Base-by-base conservation (phyloP, 1,140 invertebrate genomes). In the Leptinotarsa defecta region DNA sequence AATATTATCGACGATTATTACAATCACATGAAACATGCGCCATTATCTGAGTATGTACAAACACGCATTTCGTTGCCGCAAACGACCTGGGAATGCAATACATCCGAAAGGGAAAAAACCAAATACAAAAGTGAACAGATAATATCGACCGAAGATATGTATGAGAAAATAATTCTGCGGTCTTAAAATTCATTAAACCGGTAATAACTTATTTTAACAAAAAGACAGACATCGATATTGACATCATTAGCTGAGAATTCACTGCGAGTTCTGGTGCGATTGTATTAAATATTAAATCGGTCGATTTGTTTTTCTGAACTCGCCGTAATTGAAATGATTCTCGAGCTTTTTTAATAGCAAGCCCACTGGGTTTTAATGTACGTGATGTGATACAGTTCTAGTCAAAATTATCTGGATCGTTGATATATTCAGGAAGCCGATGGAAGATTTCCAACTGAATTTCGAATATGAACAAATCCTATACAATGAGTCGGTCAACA, bases 151-250 rank as follows among this genome's bases (percentile, higher is more conserved):
- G 4, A 22, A 74, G 77, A 80, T 80, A 79, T 76, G 80, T 80
- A 81, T 81, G 80, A 80, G 80, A 81, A 81, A 81, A 80, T 81
- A 77, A 79, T 78, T 76, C 76, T 64, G 62, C 71, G 65, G 68
- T 74, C 73, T 74, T 74, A 80, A 76, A 77, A 81, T 80, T 79
- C 79, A 81, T 77, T 77, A 80, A 81, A 80, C 77, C 78, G 78
- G 78, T 81, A 81, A 81, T 81, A 77, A 79, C 80, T 81, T 81
- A 81, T 81, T 81, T 81, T 77, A 74, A 67, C 67, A 81, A 80
- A 81, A 80, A 73, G 71, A 61, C 73, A 71, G 65, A 73, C 73
- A 74, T 78, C 77, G 77, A 78, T 80, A 80, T 80, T 78, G 77
- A 78, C 79, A 80, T 80, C 79, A 80, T 80, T 80, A 80, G 76